Conservation (phyloP, 2,797 vertebrate species). For the Aulostomus chinensis region DNA sequence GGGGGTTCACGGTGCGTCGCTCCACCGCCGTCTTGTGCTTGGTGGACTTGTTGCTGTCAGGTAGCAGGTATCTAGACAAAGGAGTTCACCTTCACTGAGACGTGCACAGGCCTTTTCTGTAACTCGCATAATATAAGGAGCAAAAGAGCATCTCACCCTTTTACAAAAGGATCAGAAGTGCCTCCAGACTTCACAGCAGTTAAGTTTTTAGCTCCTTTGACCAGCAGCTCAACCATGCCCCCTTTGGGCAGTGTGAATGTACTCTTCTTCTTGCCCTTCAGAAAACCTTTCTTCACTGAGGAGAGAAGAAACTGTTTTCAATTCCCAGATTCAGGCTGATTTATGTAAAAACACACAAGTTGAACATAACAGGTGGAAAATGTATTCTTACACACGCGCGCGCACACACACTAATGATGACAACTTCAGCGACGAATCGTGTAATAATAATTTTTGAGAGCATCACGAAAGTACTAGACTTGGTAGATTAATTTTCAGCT, state of each 20-base stretch:
- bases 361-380: neutral
- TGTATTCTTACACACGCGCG: too few species aligned
- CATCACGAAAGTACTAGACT: too few species aligned
- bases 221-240: constrained; percentile 92
- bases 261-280: constrained; percentile 87
- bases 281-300: constrained; percentile 88
- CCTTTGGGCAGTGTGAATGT: constrained; percentile 83
- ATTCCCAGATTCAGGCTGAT: too few species aligned
- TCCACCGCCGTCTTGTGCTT: constrained; percentile 96
- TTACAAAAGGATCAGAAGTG: constrained; percentile 97
- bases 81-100: neutral
- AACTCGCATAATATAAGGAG: neutral
- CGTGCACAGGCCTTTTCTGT: neutral
- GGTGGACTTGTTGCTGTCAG: constrained; percentile 93
- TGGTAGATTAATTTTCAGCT: too few species aligned
- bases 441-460: too few species aligned
- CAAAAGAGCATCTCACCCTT: constrained; percentile 83
- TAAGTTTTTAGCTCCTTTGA: constrained; percentile 97
- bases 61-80: constrained; percentile 88
- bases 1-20: constrained; percentile 91
- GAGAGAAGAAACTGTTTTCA: neutral
- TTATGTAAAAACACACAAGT: neutral
- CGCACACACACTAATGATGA: too few species aligned
- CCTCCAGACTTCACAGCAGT: constrained; percentile 94
- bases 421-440: too few species aligned